These are phyloP conservation scores for Chloropsis cyanopogon DNA, from an alignment of 2,113 vertebrate species.

Conservation along the genomic window DNA sequence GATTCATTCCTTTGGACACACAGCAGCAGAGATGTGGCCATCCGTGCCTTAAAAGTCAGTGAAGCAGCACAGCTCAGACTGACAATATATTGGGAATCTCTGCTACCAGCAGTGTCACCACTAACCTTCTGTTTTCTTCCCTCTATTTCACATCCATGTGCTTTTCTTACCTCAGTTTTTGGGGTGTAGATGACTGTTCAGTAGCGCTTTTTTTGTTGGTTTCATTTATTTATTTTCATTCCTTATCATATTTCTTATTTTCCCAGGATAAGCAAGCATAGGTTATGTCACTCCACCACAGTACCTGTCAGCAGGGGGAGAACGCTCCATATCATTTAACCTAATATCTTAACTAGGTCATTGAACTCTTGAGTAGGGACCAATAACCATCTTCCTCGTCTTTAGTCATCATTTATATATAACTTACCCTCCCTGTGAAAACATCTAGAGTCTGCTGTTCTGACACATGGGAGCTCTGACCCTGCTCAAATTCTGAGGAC, in stretches of 20 bases:
- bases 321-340: background rate
- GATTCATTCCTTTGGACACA: background rate
- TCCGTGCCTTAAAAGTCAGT: background rate
- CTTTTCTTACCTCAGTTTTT: background rate
- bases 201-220: background rate
- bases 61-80: background rate
- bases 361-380: background rate
- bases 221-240: background rate
- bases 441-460: background rate
- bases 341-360: background rate
- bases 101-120: background rate
- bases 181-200: background rate
- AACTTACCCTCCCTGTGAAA: background rate
- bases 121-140: background rate
- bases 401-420: slow-evolving; percentile 14
- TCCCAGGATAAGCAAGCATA: background rate
- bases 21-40: background rate
- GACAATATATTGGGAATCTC: background rate
- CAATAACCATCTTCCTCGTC: background rate
- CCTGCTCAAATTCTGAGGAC: background rate
- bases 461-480: background rate
- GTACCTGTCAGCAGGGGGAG: background rate
- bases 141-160: background rate
- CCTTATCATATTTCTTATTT: background rate
- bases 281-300: background rate